A percentile compares a stretch with the other conserved stretches of the same genome.
Evolutionary conservation across 2,888 invertebrate genomes (phyloP).

Genomic region (Drosophila lacicola): DNA sequence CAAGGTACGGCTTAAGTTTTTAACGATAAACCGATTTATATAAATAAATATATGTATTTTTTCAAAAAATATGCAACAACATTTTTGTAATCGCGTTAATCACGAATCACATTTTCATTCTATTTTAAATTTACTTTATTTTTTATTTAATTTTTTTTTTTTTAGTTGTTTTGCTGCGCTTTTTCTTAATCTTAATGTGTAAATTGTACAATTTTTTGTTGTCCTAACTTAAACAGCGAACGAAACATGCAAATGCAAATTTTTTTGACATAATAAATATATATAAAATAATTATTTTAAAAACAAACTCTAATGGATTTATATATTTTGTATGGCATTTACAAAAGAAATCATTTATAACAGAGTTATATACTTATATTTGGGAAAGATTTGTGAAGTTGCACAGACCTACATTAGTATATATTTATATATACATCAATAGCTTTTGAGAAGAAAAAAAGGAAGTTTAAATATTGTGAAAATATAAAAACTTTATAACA

Average conservation of each 20-base stretch:
- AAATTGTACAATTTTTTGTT: constrained; percentile 79
- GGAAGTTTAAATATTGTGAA: no score
- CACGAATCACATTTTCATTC: constrained; percentile 28
- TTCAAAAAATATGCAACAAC: constrained; percentile 62
- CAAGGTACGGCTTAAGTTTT: constrained; percentile 36
- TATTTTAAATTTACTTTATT: constrained; percentile 22
- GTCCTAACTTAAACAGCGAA: constrained; percentile 72
- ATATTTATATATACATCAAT: no score
- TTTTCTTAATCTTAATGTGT: constrained; percentile 67
- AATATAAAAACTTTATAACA: no score
- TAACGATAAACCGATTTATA: neutral
- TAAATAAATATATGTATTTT: constrained; percentile 42
- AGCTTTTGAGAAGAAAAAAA: no score
- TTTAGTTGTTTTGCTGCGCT: constrained; percentile 51
- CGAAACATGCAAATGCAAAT: constrained; percentile 65
- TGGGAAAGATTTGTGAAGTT: no score
- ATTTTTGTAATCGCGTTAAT: constrained; percentile 33
- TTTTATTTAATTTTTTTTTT: constrained; percentile 29
- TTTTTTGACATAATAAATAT: constrained; percentile 77
- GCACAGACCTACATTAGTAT: no score
- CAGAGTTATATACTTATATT: no score
- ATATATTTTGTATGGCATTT: neutral
- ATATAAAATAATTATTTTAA: constrained; percentile 78
- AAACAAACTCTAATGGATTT: constrained; percentile 29
- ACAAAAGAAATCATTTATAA: neutral